Base-by-base conservation (phyloP, 2,113 vertebrate genomes). In the Ictalurus furcatus region DNA sequence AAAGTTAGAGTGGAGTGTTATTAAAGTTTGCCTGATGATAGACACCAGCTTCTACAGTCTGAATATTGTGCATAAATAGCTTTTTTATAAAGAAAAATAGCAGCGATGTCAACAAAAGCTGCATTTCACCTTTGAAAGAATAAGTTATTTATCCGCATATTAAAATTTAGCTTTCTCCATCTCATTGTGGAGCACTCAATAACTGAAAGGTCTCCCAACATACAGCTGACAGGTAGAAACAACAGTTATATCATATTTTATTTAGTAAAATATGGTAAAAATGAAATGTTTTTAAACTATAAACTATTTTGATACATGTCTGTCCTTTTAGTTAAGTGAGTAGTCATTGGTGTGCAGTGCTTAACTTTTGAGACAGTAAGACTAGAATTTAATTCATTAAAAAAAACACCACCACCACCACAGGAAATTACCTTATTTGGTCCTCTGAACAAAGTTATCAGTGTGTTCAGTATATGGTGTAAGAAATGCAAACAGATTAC, bases 381-480 rank as follows among this genome's bases (percentile, higher is more conserved):
- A 28, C 8, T 9, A 28, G 54, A 56, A 56, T 56, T 56, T 48
- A 6, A 48, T 48, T 48, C 0, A 6, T 48, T 44, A 44, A 44
- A 44, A 44, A 48, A 2, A 44, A 44, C 2, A 44, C 2, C 40
- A 44, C 2, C 40, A 44, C 2, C 48, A 48, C 7, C 0, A 48
- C 48, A 48, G 48, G 6, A 8, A 23, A 63, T 8, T 11, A n/a
- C 65, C 25, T 28, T 67, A 67, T 67, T 67, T 67, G 30, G 67
- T 8, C 25, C 63, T 11, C 63, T 28, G 56, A 58, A 58, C 56
- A 58, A 58, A 4, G 14, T 17, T 17, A 17, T 58, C 56, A 17
- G 13, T 25, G 61, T 25, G 61, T 23, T 63, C 61, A 25, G 61
- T 63, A 6, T 25, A 63, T 25, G 4, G 96, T 97, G 0, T 92